Evolutionary conservation across 2,113 vertebrate species (phyloP).

Genomic region (Barbus barbus): DNA sequence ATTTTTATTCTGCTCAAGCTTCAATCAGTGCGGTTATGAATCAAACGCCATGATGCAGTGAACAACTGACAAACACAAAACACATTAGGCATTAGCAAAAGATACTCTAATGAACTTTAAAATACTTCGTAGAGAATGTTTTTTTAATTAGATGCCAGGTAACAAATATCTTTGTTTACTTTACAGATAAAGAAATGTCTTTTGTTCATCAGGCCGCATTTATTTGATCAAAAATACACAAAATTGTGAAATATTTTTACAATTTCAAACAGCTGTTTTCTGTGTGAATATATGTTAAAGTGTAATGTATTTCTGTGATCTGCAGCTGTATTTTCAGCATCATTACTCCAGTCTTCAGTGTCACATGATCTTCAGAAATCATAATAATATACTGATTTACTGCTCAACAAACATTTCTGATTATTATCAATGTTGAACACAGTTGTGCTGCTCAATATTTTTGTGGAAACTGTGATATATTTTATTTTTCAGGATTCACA

Average conservation of each 20-base stretch:
- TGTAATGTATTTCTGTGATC: neutral
- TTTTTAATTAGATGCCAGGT: neutral
- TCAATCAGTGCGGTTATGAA: neutral
- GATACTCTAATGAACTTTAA: neutral
- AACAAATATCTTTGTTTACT: neutral
- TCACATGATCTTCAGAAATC: neutral
- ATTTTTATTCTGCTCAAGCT: constrained; percentile 12
- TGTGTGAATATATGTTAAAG: neutral
- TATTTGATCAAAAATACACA: neutral
- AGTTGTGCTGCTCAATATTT: too few relatives aligned
- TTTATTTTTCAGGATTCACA: neutral
- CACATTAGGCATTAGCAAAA: neutral
- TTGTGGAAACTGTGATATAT: too few relatives aligned
- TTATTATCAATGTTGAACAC: too few relatives aligned
- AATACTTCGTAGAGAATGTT: neutral
- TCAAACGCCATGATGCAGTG: constrained; percentile 8
- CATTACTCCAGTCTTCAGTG: neutral
- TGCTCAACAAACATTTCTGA: too few relatives aligned
- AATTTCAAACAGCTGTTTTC: neutral
- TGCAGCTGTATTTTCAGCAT: neutral
- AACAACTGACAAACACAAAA: neutral
- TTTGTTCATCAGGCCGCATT: too few relatives aligned
- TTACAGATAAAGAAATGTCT: neutral
- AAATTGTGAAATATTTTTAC: neutral
- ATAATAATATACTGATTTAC: too few relatives aligned